phyloP scores from a whole-genome alignment of 2,113 vertebrate species.

The Oenanthe melanoleuca region DNA sequence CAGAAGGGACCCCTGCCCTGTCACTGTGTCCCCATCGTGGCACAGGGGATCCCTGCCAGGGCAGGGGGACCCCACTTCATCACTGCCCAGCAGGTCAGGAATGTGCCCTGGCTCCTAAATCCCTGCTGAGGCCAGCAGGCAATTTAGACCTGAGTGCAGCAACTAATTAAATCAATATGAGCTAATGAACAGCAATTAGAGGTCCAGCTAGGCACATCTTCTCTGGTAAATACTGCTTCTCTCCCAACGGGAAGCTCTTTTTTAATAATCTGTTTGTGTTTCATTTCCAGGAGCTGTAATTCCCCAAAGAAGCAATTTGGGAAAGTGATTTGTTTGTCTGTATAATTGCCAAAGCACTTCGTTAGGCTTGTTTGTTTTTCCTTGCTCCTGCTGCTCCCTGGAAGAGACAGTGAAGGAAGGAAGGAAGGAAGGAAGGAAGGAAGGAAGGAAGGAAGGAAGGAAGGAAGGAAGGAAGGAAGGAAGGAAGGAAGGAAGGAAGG shows the following conservation, averaged over 20 bases:
- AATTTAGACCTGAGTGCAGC: slow-evolving; percentile 87
- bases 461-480: background rate
- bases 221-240: slow-evolving; percentile 92
- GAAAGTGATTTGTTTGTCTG: slow-evolving; percentile 91
- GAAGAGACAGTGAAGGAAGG: background rate
- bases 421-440: no score
- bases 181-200: slow-evolving; percentile 99
- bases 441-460: background rate
- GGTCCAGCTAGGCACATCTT: slow-evolving; percentile 89
- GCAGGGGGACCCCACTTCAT: background rate
- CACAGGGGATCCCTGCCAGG: background rate
- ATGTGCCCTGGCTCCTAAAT: slow-evolving; percentile 55
- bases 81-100: slow-evolving; percentile 24
- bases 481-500: background rate
- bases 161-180: slow-evolving; percentile 99
- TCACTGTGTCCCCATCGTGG: rapidly evolving
- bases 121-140: slow-evolving; percentile 86
- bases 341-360: slow-evolving; percentile 86
- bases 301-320: slow-evolving; percentile 93
- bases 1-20: background rate
- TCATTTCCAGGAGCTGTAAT: slow-evolving; percentile 90
- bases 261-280: slow-evolving; percentile 97
- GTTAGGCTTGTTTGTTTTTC: slow-evolving; percentile 82
- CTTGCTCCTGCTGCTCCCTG: slow-evolving; percentile 45
- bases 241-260: slow-evolving; percentile 89